A percentile compares a stretch with the other conserved stretches of the same genome.
These are phyloP conservation scores for Caenorhabditis sp. DNA, from an alignment of 2,888 invertebrate genomes.

Conservation along the genomic window DNA sequence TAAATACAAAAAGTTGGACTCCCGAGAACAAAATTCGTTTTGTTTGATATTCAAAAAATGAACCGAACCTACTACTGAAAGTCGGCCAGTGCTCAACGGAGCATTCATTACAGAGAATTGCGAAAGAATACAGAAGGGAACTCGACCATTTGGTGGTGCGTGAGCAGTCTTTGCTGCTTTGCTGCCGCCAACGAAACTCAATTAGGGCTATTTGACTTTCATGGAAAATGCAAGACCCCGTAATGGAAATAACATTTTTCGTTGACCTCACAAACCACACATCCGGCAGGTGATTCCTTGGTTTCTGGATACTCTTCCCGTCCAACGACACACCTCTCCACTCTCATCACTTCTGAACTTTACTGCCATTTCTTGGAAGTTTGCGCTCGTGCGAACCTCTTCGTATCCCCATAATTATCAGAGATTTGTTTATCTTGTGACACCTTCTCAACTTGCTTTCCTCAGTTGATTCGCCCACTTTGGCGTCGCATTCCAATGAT, in stretches of 20 bases:
- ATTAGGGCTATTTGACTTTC: background rate
- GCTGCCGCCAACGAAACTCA: conserved; percentile 1
- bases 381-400: background rate
- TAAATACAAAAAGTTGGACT: no score
- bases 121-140: background rate
- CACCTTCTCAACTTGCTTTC: conserved; percentile 1
- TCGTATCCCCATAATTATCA: background rate
- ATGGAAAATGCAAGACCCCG: background rate
- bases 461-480: background rate
- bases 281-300: background rate
- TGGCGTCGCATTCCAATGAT: background rate
- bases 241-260: background rate
- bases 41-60: no score
- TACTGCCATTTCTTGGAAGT: conserved; percentile 1
- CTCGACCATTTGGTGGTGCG: background rate
- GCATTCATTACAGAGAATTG: background rate
- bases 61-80: no score
- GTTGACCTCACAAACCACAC: conserved; percentile 7
- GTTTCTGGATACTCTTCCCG: background rate
- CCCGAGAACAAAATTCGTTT: no score
- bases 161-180: background rate
- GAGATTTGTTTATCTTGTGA: conserved; percentile 3
- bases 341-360: background rate
- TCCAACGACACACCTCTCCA: background rate
- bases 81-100: no score